These are phyloP conservation scores for Epinephelus cyanopodus DNA, from an alignment of 2,113 vertebrate species.

Conservation along the genomic window DNA sequence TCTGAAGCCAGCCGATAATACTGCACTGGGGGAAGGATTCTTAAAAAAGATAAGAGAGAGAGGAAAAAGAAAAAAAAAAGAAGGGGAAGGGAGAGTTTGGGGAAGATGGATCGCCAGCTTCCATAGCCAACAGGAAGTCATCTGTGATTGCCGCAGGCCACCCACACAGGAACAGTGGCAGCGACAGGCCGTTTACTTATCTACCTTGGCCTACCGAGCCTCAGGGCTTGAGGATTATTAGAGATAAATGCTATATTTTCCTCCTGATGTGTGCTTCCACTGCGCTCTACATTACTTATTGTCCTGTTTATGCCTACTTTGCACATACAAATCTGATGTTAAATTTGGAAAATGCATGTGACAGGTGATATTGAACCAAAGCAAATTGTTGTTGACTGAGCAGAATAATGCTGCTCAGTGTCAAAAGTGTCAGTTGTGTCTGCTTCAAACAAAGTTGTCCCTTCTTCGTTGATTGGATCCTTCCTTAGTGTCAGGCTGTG, in stretches of 20 bases:
- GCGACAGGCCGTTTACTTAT: slow-evolving; percentile 69
- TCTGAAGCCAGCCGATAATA: slow-evolving; percentile 78
- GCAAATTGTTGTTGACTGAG: neutral
- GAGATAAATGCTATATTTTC: slow-evolving; percentile 54
- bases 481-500: neutral
- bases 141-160: slow-evolving; percentile 73
- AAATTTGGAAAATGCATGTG: neutral
- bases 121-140: slow-evolving; percentile 58
- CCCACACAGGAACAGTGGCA: slow-evolving; percentile 64
- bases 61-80: slow-evolving; percentile 16
- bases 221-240: slow-evolving; percentile 60
- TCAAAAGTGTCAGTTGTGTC: neutral
- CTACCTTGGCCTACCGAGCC: slow-evolving; percentile 64
- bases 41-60: slow-evolving; percentile 65
- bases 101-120: slow-evolving; percentile 59
- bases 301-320: slow-evolving; percentile 2
- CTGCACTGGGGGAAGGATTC: slow-evolving; percentile 58
- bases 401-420: neutral
- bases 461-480: neutral
- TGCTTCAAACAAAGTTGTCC: slow-evolving; percentile 17
- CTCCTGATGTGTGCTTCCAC: neutral
- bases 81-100: slow-evolving; percentile 40
- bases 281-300: neutral
- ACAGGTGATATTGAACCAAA: neutral
- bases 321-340: neutral